Evolutionary conservation across 53 echinoderm and acorn worm species (phyloP), one percentile per base, ranked within the genome.

Genomic region (Luidia sarsii): DNA sequence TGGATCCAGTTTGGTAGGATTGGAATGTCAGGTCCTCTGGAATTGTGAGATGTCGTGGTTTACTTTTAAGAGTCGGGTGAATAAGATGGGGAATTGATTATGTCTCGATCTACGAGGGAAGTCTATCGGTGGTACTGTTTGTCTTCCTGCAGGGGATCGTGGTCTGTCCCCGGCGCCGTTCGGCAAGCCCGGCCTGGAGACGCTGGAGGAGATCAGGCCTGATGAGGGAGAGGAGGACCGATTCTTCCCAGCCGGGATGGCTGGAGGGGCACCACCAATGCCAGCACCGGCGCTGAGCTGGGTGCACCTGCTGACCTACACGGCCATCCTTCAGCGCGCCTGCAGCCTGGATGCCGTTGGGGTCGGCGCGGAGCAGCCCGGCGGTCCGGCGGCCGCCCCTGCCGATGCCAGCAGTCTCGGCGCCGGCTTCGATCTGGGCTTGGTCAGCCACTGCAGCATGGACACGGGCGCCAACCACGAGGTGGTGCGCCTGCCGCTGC

Each of bases 221-320:
- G 87, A 80, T 51, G 66, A 49, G 38, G 70, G 50, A 18, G 86
- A 86, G 68, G 51, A 33, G 13, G 80, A 68, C 15, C 64, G 18
- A n/a, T 35, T 83, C 25, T 79, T 53, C 15, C 36, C 18, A 27
- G 6, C 6, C 6, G 6, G 6, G 6, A n/a, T n/a, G n/a, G n/a
- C n/a, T n/a, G n/a, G n/a, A n/a, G n/a, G n/a, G n/a, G 57, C 27
- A 31, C 29, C 74, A 39, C 77, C 31, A 2, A 64, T 73, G 24
- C 73, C 84, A 18, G 18, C 48, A 19, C 48, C 46, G 18, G 45
- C 81, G 28, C 38, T 95, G 62, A 92, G 89, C 32, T 96, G 96
- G 96, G 57, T 93, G n/a, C 96, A 96, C 80, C 83, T 96, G 29
- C 67, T 93, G 41, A 89, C 88, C 34, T 96, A 96, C 52, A 93